A percentile compares a stretch with the other conserved stretches of the same genome.
Evolutionary conservation across 1,140 invertebrate genomes (phyloP).

Genomic region (Acromyrmex charruanus): DNA sequence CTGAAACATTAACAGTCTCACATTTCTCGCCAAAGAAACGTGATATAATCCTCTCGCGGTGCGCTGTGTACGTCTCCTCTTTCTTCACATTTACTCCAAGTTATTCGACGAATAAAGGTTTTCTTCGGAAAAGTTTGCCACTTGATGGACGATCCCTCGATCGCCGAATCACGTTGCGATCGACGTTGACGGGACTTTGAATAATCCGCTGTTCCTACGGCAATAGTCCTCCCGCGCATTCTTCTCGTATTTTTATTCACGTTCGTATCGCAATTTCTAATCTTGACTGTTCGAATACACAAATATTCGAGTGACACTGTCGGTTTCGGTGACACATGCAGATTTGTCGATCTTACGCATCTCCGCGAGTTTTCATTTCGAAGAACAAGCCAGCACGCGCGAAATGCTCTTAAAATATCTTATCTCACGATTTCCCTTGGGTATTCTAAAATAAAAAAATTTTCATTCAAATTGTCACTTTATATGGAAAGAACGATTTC

Average conservation of each 20-base stretch:
- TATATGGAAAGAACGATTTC: neutral
- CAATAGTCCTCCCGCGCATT: conserved; percentile 33
- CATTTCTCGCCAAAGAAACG: conserved; percentile 14
- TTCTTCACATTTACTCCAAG: neutral
- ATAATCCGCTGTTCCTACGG: conserved; percentile 15
- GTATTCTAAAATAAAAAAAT: conserved; percentile 25
- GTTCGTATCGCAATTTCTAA: neutral
- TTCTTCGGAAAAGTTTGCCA: conserved; percentile 2
- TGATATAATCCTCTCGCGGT: neutral
- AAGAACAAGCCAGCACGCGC: neutral
- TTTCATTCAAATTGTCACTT: conserved; percentile 3
- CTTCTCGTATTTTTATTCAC: conserved; percentile 12
- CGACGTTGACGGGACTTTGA: conserved; percentile 23
- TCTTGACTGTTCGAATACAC: neutral
- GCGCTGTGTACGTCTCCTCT: neutral
- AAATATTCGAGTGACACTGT: neutral
- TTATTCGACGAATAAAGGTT: neutral
- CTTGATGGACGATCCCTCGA: neutral
- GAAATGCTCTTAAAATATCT: conserved; percentile 15
- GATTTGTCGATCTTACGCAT: conserved; percentile 3
- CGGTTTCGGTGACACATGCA: neutral
- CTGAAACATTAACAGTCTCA: neutral
- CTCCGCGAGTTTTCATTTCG: neutral
- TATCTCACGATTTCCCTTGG: conserved; percentile 9
- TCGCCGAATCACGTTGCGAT: conserved; percentile 7